A percentile compares a stretch with the other conserved stretches of the same genome.
These are phyloP conservation scores for Astropecten irregularis DNA, from an alignment of 53 echinoderm and acorn worm species.

Conservation along the genomic window DNA sequence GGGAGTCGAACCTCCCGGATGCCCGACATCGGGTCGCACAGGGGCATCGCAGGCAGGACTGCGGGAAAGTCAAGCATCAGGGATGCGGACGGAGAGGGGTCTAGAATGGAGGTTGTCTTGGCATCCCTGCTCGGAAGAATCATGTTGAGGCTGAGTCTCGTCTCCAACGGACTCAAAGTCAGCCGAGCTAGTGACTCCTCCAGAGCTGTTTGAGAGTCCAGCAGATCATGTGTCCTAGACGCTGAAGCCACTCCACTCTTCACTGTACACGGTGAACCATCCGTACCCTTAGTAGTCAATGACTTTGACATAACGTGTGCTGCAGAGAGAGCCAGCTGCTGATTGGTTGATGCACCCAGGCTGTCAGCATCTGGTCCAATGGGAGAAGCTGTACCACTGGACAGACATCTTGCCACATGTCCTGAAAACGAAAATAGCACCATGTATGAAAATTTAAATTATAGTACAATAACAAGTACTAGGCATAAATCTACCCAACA, in stretches of 20 bases:
- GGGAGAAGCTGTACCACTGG: background rate
- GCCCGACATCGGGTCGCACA: too few relatives aligned
- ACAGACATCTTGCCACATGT: conserved; percentile 1
- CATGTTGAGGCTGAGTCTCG: conserved; percentile 9
- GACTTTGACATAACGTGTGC: background rate
- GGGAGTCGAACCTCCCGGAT: background rate
- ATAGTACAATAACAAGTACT: too few relatives aligned
- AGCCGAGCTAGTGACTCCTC: conserved; percentile 31
- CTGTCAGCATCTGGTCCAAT: background rate
- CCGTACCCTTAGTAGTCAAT: too few relatives aligned
- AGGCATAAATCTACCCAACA: background rate
- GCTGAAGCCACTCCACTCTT: background rate
- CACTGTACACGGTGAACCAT: background rate
- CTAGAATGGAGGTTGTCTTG: conserved; percentile 36
- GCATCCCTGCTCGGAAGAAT: conserved; percentile 1
- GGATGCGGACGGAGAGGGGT: conserved; percentile 47
- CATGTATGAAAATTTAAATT: too few relatives aligned
- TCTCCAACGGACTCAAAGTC: conserved; percentile 55
- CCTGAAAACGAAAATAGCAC: conserved; percentile 7
- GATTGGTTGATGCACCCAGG: background rate
- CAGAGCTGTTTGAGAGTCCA: background rate
- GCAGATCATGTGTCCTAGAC: background rate
- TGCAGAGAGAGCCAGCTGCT: background rate
- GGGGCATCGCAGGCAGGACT: too few relatives aligned
- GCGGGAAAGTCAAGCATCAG: conserved; percentile 54